Conservation (phyloP, 2,797 vertebrate genomes). For the Lophotriccus pileatus region DNA sequence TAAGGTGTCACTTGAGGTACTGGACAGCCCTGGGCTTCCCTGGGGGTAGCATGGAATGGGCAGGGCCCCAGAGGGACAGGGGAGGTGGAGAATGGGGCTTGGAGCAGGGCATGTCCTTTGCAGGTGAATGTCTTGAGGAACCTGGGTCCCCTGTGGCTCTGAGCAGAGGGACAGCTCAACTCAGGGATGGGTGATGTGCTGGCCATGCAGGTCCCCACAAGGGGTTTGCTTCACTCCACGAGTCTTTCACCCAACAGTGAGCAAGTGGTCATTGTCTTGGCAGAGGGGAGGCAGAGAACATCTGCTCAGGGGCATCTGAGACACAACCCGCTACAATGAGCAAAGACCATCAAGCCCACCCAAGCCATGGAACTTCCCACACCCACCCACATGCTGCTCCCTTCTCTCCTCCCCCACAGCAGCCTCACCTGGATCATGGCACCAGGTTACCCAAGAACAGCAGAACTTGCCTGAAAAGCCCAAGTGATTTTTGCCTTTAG, state of each 20-base stretch:
- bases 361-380: fast-evolving
- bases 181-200: not conserved
- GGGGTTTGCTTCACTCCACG: fast-evolving
- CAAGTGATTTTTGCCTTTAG: not conserved
- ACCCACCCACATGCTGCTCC: not conserved
- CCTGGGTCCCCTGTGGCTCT: not conserved
- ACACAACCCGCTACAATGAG: no score
- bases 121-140: not conserved
- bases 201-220: not conserved
- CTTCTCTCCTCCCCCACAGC: not conserved
- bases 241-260: not conserved
- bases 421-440: not conserved
- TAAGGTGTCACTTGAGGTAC: not conserved
- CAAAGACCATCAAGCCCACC: not conserved
- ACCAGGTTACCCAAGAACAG: not conserved
- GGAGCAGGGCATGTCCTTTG: not conserved
- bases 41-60: not conserved
- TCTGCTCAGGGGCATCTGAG: not conserved
- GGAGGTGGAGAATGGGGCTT: fast-evolving
- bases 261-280: not conserved
- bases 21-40: not conserved
- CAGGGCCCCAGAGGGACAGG: not conserved
- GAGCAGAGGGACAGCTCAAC: not conserved
- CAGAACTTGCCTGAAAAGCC: not conserved
- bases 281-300: not conserved